Evolutionary conservation across 2,888 invertebrate species (phyloP), one percentile per base, ranked within the genome.

Genomic region (Phragmatobia fuliginosa): DNA sequence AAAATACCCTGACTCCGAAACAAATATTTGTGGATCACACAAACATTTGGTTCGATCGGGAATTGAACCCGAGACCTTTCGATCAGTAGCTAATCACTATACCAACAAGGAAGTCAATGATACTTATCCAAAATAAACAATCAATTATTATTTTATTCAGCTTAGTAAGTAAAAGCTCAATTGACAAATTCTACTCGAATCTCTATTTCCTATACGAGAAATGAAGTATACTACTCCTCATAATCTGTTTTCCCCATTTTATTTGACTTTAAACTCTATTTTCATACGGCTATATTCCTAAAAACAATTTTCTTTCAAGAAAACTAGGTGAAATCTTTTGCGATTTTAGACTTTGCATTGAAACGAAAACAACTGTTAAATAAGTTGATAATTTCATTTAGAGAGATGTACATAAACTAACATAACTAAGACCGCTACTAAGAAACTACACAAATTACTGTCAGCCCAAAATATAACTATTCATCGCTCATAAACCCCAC

Each of bases 401-500:
- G 0, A 45, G 21, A 21, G 45, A 45, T 7, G 45, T 45, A 45
- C 7, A 21, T 45, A 7, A 49, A n/a, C 8, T 49, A 45, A 45
- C 45, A 45, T 58, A 58, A 3, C 58, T 58, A 7, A 32, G 21
- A 32, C 32, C 10, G 59, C 21, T 11, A 4, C 32, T 10, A 31
- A 41, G n/a, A 41, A 56, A 32, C 36, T 21, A n/a, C 14, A 16
- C 21, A 49, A 63, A 25, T 63, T 41, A 65, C 66, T 56, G 10
- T 28, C 21, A n/a, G 3, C 2, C 28, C 25, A n/a, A 66, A 62
- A 41, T 32, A 41, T 41, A 31, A 61, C 52, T 62, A 66, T 66
- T 66, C 33, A 70, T 59, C 18, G 52, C 31, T 49, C 33, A 66
- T 66, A 62, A 63, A 70, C 62, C 36, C 31, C 63, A 65, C 52